These are phyloP conservation scores for Gallinago stenura DNA, from an alignment of 2,797 vertebrate species.

Conservation along the genomic window DNA sequence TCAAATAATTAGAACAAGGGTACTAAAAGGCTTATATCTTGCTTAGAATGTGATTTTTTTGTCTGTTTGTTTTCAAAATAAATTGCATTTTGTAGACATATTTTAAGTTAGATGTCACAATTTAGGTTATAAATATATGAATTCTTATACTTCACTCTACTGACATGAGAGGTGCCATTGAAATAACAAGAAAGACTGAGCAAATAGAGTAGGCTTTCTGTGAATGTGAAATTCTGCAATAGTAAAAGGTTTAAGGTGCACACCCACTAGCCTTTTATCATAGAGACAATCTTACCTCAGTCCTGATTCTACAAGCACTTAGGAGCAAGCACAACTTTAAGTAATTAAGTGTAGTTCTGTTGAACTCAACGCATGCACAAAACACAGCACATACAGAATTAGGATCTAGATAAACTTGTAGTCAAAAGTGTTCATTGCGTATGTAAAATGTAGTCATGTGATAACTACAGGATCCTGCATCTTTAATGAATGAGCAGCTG, in stretches of 20 bases:
- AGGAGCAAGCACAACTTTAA: background rate
- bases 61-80: background rate
- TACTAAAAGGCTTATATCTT: background rate
- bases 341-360: background rate
- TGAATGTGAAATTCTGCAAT: background rate
- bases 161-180: background rate
- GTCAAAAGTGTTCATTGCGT: background rate
- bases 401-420: background rate
- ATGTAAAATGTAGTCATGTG: background rate
- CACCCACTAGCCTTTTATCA: background rate
- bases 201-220: background rate
- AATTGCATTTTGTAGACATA: background rate
- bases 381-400: background rate
- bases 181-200: background rate
- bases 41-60: background rate
- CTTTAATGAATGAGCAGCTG: background rate
- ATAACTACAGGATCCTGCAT: background rate
- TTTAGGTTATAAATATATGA: background rate
- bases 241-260: constrained; percentile 23
- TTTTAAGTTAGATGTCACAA: background rate
- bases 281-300: background rate
- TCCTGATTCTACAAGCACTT: constrained; percentile 1
- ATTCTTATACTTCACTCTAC: background rate
- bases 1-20: background rate
- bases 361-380: background rate